A percentile compares a stretch with the other conserved stretches of the same genome.
Conservation (phyloP, 35 echinoderm and acorn worm genomes). For the Ptychodera flava region DNA sequence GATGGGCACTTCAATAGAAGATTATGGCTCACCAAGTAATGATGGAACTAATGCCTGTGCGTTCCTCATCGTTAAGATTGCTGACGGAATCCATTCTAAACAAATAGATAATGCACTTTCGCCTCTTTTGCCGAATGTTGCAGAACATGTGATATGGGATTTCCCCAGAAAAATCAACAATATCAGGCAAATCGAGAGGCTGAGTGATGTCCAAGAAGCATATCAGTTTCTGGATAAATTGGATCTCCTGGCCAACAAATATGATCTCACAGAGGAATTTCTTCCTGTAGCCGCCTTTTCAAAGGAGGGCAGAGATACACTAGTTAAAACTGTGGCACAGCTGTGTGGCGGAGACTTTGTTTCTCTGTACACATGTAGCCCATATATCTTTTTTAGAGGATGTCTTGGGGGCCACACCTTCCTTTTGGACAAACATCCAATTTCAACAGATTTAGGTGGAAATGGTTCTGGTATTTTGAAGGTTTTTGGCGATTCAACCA, state of each 20-base stretch:
- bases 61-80: not conserved
- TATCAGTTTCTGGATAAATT: not conserved
- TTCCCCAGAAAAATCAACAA: constrained; percentile 5
- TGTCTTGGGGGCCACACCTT: too few relatives aligned
- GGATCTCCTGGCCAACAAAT: not conserved
- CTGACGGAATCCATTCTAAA: not conserved
- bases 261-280: not conserved
- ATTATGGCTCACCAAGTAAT: not conserved
- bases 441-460: too few relatives aligned
- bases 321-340: not conserved
- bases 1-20: not conserved
- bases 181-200: not conserved
- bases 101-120: not conserved
- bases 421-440: too few relatives aligned
- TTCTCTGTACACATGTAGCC: too few relatives aligned
- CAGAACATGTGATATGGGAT: not conserved
- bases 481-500: too few relatives aligned
- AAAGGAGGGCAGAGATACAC: not conserved
- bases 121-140: not conserved
- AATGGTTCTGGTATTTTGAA: too few relatives aligned
- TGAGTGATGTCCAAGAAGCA: not conserved
- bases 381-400: too few relatives aligned
- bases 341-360: not conserved
- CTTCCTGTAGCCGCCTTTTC: not conserved
- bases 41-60: not conserved